These are phyloP conservation scores for Pristionchus arcanus DNA, from an alignment of 2,888 invertebrate genomes.

Conservation along the genomic window DNA sequence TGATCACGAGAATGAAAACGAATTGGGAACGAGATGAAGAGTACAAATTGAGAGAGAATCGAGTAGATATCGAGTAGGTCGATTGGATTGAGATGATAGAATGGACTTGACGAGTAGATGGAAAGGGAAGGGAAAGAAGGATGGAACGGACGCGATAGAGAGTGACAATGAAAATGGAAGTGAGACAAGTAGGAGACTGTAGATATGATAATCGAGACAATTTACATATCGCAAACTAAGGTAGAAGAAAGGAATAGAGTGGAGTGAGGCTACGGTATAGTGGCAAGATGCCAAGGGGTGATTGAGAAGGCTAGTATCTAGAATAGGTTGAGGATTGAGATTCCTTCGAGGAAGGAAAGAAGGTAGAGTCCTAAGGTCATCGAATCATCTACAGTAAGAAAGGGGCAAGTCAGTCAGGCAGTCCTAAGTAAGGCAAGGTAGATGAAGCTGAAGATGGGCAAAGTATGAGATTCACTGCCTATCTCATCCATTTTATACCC, in stretches of 20 bases:
- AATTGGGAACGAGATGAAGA: constrained; percentile 17
- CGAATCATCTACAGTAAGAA: not conserved
- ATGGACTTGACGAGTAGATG: not conserved
- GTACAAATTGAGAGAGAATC: not conserved
- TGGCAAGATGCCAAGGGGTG: not conserved
- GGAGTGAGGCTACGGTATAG: not conserved
- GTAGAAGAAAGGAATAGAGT: not conserved
- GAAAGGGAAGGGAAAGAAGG: not conserved
- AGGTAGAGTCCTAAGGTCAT: not conserved
- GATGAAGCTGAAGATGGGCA: not conserved
- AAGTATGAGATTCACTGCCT: not conserved
- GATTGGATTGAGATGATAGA: constrained; percentile 1
- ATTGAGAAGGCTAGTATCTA: not conserved
- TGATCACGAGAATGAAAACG: constrained; percentile 14
- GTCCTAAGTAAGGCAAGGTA: not conserved
- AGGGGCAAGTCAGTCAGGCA: not conserved
- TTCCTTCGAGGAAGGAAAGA: not conserved
- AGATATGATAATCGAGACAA: not conserved
- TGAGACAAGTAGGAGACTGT: not conserved
- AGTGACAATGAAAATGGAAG: not conserved
- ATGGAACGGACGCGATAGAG: not conserved
- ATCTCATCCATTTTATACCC: not conserved
- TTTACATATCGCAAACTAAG: not conserved
- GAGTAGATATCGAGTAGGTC: constrained; percentile 9
- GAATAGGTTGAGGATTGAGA: not conserved